Conservation (phyloP, 2,888 invertebrate species). For the Biston betularia region DNA sequence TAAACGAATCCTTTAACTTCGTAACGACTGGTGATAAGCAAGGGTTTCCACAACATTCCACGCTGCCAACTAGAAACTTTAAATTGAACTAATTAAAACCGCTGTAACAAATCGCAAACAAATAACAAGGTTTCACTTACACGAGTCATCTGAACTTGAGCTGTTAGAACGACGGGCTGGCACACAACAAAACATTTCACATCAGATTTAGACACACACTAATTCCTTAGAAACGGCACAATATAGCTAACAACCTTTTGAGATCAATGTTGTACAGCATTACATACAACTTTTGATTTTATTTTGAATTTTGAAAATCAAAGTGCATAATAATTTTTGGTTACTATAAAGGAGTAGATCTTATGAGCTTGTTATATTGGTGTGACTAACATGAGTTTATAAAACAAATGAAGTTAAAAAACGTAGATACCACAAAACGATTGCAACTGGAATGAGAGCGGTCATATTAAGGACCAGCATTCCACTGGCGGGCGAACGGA, state of each 20-base stretch:
- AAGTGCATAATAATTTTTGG: too few species aligned
- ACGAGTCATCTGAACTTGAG: constrained; percentile 43
- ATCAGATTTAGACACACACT: not conserved
- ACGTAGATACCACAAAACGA: not conserved
- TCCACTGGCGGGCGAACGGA: constrained; percentile 29
- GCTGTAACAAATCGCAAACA: constrained; percentile 25
- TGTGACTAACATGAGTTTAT: too few species aligned
- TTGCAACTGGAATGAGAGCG: constrained; percentile 14
- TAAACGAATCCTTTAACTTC: constrained; percentile 18
- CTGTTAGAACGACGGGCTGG: constrained; percentile 40
- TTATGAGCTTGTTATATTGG: not conserved
- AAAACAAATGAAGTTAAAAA: not conserved
- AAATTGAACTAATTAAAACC: constrained; percentile 31
- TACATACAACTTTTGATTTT: too few species aligned
- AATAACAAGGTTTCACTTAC: constrained; percentile 50
- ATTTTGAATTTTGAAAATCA: too few species aligned
- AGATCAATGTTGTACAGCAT: too few species aligned
- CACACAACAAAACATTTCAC: constrained; percentile 60
- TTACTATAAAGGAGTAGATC: too few species aligned
- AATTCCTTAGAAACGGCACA: not conserved
- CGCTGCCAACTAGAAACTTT: constrained; percentile 18
- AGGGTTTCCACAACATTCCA: constrained; percentile 13
- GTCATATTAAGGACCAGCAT: constrained; percentile 13
- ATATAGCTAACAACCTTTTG: not conserved
- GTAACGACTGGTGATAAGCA: constrained; percentile 27